Evolutionary conservation across 2,888 invertebrate species (phyloP), one percentile per base, ranked within the genome.

Genomic region (Spodoptera littoralis): DNA sequence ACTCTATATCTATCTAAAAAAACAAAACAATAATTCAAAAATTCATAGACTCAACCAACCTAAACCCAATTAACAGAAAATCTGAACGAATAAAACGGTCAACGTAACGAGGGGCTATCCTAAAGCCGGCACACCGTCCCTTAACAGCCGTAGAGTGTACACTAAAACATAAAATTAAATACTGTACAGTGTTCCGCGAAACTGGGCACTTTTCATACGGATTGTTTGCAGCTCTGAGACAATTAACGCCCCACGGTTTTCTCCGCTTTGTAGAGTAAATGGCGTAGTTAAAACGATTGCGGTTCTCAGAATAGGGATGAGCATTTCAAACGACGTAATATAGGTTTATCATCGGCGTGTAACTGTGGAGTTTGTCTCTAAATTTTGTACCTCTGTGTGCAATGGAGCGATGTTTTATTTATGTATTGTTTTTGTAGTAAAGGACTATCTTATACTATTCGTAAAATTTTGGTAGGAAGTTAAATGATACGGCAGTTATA

Each of bases 211-310:
- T 77, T 77, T 75, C 78, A 70, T 72, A 72, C 66, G 65, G 70
- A 77, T 77, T 77, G 77, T 77, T 77, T 75, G 69, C 66, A 70
- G 48, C 68, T 58, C 64, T 54, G 73, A 71, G 74, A 74, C 74
- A 76, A 78, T 78, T 76, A 71, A 74, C 79, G 70, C 74, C 71
- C 71, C 54, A 55, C 76, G 60, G 70, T 78, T 71, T 78, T 72
- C 79, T 71, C 65, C 65, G 74, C 79, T 78, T 78, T 76, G 76
- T 78, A 68, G 55, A 55, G 73, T 72, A 76, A 78, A 76, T 76
- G 78, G 67, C 57, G 76, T 66, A 71, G 71, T 78, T 78, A 76
- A 76, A 78, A 65, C 76, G 74, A 76, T 76, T 78, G 78, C 70
- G 78, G 78, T 72, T 67, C 74, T 70, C 46, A 46, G 68, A 73